phyloP scores from a whole-genome alignment of 1,140 invertebrate genomes.

The Drosophila seguyi region DNA sequence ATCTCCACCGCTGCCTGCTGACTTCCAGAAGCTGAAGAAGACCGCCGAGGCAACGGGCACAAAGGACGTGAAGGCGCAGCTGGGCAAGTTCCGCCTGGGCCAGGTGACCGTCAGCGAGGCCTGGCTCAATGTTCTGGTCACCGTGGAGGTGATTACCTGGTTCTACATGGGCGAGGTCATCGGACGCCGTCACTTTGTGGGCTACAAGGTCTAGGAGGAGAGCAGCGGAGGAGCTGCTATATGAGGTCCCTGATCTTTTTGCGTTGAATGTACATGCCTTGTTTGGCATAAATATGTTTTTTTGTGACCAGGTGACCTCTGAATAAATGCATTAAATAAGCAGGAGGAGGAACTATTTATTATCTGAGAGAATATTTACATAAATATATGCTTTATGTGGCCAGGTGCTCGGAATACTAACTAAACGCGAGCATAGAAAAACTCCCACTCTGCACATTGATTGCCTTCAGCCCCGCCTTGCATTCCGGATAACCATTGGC shows the following conservation, averaged over 20 bases:
- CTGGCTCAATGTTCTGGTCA: constrained; percentile 94
- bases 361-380: constrained; percentile 13
- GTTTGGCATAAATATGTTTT: constrained; percentile 11
- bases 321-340: constrained; percentile 15
- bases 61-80: constrained; percentile 87
- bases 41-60: constrained; percentile 90
- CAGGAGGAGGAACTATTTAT: too few species aligned
- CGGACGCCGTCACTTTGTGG: constrained; percentile 95
- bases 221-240: background rate
- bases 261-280: constrained; percentile 27
- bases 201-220: constrained; percentile 92
- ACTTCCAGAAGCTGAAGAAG: constrained; percentile 91
- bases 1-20: constrained; percentile 92
- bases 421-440: background rate
- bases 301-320: constrained; percentile 3
- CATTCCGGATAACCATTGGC: constrained; percentile 51
- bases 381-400: constrained; percentile 18
- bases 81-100: constrained; percentile 88
- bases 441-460: constrained; percentile 18
- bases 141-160: constrained; percentile 95
- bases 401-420: constrained; percentile 24
- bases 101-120: constrained; percentile 94
- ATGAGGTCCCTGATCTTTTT: constrained; percentile 2
- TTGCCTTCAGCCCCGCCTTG: constrained; percentile 14
- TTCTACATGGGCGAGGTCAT: constrained; percentile 99